Evolutionary conservation across 1,140 invertebrate species (phyloP).

Genomic region (Pseudomyrmex flavicornis): DNA sequence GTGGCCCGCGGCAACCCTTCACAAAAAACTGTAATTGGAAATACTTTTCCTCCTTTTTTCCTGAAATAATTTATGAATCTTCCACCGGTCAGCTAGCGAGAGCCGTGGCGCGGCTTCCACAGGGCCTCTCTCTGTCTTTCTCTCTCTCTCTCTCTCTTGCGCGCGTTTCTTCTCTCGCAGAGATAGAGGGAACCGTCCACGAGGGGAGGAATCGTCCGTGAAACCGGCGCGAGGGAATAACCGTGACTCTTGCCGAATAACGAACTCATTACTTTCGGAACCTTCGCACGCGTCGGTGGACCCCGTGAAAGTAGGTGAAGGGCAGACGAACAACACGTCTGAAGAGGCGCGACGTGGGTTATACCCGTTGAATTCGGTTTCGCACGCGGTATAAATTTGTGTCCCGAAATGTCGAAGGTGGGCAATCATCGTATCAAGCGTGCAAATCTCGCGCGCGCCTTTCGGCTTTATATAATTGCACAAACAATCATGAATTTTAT

Average conservation of each 20-base stretch:
- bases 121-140: constrained; percentile 46
- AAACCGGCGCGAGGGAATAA: constrained; percentile 64
- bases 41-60: constrained; percentile 83
- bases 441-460: background rate
- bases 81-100: constrained; percentile 74
- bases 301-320: constrained; percentile 67
- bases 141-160: background rate
- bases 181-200: constrained; percentile 10
- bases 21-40: constrained; percentile 83
- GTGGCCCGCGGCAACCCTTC: constrained; percentile 84
- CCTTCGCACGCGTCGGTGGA: constrained; percentile 59
- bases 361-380: constrained; percentile 15
- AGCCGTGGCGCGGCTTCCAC: constrained; percentile 65
- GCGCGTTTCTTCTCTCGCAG: background rate
- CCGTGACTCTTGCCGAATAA: constrained; percentile 59
- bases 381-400: constrained; percentile 38
- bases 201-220: constrained; percentile 61
- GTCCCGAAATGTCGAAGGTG: constrained; percentile 14
- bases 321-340: constrained; percentile 59
- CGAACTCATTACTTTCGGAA: constrained; percentile 55
- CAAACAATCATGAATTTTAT: background rate
- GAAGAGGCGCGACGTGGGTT: constrained; percentile 30
- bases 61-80: constrained; percentile 82
- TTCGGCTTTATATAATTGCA: background rate
- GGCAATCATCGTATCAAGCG: constrained; percentile 10